A percentile compares a stretch with the other conserved stretches of the same genome.
phyloP scores from a whole-genome alignment of 2,113 vertebrate species.

The Scomber scombrus region DNA sequence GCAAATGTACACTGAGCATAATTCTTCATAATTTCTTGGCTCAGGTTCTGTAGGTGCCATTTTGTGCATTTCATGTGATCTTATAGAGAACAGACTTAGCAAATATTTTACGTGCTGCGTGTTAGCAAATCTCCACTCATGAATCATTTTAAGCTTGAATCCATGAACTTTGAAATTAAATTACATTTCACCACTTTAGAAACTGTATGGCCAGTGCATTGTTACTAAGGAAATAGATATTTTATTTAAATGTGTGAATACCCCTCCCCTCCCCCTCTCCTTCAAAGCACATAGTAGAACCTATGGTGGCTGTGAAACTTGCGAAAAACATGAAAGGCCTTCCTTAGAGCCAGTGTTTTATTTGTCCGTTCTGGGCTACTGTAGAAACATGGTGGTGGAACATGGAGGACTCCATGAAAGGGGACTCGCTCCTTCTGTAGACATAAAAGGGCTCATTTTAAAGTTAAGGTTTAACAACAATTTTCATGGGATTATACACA shows the following conservation, averaged over 20 bases:
- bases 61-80: constrained; percentile 22
- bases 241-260: background rate
- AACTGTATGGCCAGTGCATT: background rate
- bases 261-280: too few relatives aligned
- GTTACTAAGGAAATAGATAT: background rate
- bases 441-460: too few relatives aligned
- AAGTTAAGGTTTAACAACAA: too few relatives aligned
- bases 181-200: constrained; percentile 7
- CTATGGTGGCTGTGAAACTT: too few relatives aligned
- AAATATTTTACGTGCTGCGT: constrained; percentile 49
- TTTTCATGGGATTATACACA: too few relatives aligned
- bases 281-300: too few relatives aligned
- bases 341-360: too few relatives aligned
- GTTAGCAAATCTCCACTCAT: constrained; percentile 39
- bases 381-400: too few relatives aligned
- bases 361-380: too few relatives aligned
- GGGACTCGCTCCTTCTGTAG: too few relatives aligned
- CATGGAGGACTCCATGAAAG: too few relatives aligned
- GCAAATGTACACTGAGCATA: constrained; percentile 3
- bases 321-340: too few relatives aligned
- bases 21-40: constrained; percentile 17
- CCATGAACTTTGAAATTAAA: constrained; percentile 37
- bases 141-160: constrained; percentile 45
- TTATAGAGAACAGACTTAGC: constrained; percentile 29
- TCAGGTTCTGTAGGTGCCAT: constrained; percentile 26